Base-by-base conservation (phyloP, 2,888 invertebrate species). In the Limnephilus rhombicus region DNA sequence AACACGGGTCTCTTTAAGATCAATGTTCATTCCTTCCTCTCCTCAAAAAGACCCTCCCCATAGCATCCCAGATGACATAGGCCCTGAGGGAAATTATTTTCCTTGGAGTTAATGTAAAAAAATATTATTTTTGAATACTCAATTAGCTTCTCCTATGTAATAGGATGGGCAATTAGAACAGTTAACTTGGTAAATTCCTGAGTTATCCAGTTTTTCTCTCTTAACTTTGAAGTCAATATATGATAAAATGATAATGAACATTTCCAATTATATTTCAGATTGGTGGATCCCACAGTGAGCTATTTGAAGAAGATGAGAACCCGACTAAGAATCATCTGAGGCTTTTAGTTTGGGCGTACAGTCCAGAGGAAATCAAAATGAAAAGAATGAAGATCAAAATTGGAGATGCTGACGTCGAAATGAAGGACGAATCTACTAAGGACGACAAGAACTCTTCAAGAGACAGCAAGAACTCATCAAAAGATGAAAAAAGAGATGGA, bases 331-430 rank as follows among this genome's bases (percentile, higher is more conserved):
- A 97, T 91, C 98, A 98, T 94, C 94, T 97, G 92, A 96, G 97
- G 94, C 95, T 98, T 94, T 96, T 98, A 85, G 95, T 98, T 91
- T 98, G 98, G 98, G 98, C 97, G 0, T 98, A 98, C 94, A 98
- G 98, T 87, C 97, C 98, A 0, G 98, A 98, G 93, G 96, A 97
- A 0, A 96, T 96, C 49, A 97, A 97, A 94, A 96, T 98, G 2
- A 98, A 98, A 94, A 97, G 96, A 92, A 92, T 94, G 94, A 97
- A 96, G 92, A 93, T 94, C 9, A 94, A 96, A 85, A 94, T 95
- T 18, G 96, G 95, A 93, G 90, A 85, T 3, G 68, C 37, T 0
- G 93, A 92, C 29, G 92, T 91, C 2, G 92, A 93, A 41, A 92
- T 90, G 90, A 90, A 91, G 68, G 92, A 93, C 11, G 89, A 91